phyloP scores from a whole-genome alignment of 2,113 vertebrate genomes.

The Crotalus helleri region DNA sequence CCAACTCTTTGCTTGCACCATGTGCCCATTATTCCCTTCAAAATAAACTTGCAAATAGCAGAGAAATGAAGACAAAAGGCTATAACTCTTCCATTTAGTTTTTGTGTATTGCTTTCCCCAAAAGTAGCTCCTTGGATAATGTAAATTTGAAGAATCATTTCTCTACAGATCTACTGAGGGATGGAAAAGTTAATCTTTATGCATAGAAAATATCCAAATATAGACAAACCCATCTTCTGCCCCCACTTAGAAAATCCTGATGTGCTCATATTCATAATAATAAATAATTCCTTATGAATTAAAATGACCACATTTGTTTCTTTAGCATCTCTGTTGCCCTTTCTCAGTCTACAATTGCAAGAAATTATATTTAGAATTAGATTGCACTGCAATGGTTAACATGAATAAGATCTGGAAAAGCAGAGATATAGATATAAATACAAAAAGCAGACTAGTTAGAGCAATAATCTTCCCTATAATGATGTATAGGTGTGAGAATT shows the following conservation, averaged over 20 bases:
- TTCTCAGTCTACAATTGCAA: not conserved
- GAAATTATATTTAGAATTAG: not conserved
- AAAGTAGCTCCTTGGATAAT: slow-evolving; percentile 58
- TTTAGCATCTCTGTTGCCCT: slow-evolving; percentile 12
- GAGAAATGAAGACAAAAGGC: slow-evolving; percentile 58
- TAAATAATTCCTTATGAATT: slow-evolving; percentile 32
- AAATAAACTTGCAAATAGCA: slow-evolving; percentile 54
- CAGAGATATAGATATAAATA: not conserved
- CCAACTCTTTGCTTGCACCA: slow-evolving; percentile 9
- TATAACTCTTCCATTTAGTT: slow-evolving; percentile 54
- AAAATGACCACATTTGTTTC: slow-evolving; percentile 12
- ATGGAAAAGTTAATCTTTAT: not conserved
- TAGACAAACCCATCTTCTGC: slow-evolving; percentile 18
- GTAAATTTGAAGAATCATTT: slow-evolving; percentile 54
- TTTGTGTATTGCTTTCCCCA: slow-evolving; percentile 54
- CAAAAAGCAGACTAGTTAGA: not conserved
- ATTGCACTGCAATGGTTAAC: not conserved
- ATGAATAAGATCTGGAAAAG: not conserved
- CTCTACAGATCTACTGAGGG: slow-evolving; percentile 47
- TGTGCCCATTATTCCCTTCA: slow-evolving; percentile 45
- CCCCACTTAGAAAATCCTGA: slow-evolving; percentile 29
- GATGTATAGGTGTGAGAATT: not conserved
- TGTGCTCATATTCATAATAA: slow-evolving; percentile 31
- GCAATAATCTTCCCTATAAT: not conserved
- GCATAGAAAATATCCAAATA: slow-evolving; percentile 10